Evolutionary conservation across 2,888 invertebrate species (phyloP).

Genomic region (Allacma fusca): DNA sequence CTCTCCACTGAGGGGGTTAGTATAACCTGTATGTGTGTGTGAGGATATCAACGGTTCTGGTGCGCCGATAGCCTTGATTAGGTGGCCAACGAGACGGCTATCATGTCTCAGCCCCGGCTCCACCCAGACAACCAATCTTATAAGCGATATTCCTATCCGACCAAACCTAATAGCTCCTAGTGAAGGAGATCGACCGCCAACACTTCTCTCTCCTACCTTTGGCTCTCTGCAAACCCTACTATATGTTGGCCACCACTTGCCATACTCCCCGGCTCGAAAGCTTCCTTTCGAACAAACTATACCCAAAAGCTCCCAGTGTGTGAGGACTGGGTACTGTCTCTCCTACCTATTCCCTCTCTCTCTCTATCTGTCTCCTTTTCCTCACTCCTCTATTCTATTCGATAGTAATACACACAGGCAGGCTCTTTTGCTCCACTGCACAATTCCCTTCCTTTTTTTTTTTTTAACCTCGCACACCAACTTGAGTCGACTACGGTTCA

Average conservation of each 20-base stretch:
- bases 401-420: background rate
- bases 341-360: too few species aligned
- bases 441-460: conserved; percentile 26
- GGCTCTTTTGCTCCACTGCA: conserved; percentile 4
- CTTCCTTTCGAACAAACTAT: background rate
- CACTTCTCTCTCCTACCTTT: conserved; percentile 11
- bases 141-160: conserved; percentile 45
- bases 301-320: conserved; percentile 12
- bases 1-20: conserved; percentile 20
- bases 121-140: conserved; percentile 54
- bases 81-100: conserved; percentile 51
- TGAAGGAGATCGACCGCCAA: conserved; percentile 20
- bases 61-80: conserved; percentile 55
- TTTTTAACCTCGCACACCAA: conserved; percentile 32
- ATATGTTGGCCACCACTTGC: conserved; percentile 27
- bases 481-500: conserved; percentile 28
- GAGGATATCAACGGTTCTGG: conserved; percentile 38
- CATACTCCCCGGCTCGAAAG: conserved; percentile 23
- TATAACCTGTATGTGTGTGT: background rate
- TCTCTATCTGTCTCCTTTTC: conserved; percentile 26
- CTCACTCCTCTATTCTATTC: background rate
- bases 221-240: background rate
- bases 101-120: conserved; percentile 47
- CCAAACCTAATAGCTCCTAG: conserved; percentile 35
- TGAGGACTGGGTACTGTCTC: background rate